Base-by-base conservation (phyloP, 2,113 vertebrate species). In the Paradoxurus hermaphroditus region DNA sequence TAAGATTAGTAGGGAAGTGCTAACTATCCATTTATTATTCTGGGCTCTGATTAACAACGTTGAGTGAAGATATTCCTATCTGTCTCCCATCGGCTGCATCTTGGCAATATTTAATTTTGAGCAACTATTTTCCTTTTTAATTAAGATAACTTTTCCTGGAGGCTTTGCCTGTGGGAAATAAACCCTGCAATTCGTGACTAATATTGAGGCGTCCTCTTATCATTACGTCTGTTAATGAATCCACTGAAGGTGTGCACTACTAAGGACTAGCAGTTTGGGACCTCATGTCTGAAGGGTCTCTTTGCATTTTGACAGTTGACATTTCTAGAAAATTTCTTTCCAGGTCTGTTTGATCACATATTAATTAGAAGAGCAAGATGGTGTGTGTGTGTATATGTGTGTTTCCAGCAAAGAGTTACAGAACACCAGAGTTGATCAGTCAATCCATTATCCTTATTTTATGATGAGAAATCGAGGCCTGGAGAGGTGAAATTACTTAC, bases 81-180 rank as follows among this genome's bases (percentile, higher is more conserved):
- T 86, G 21, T 95, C 63, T 94, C 62, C 39, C 62, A n/a, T 65
- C 31, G 87, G 31, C 31, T 75, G 63, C 29, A 95, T 79, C 56
- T 83, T 86, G 84, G 83, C n/a, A 65, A 86, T 94, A 81, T 91
- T 91, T 94, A 83, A 41, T 97, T 97, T 84, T 92, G 83, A 90
- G 95, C 41, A 96, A 44, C 90, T 93, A 15, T 94, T 95, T 97
- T 96, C 8, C 67, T 83, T 95, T 96, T 86, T 93, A 59, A 89
- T 91, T 86, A 77, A 94, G 94, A 53, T 92, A 89, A 88, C 29
- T 72, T 97, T 97, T 96, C 67, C 67, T 95, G 23, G 65, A 63
- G 62, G 36, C 29, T 72, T 78, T 97, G 86, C 53, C 68, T 94
- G 23, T 56, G 34, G 39, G 46, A 95, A 86, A 51, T 70, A 67